Base-by-base conservation (phyloP, 2,888 invertebrate species). In the Parasteatoda lunata region DNA sequence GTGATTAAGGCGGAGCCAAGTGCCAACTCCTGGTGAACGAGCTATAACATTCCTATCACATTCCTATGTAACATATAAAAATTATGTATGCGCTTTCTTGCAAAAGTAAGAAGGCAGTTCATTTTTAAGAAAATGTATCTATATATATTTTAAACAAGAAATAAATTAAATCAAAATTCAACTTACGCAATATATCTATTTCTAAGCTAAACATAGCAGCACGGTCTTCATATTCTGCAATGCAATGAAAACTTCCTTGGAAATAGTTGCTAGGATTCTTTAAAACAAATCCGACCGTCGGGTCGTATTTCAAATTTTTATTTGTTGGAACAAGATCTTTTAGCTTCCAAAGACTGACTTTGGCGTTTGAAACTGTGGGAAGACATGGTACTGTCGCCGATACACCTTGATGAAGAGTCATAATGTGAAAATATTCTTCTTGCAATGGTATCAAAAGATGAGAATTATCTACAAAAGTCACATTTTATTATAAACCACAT, bases 261-360 rank as follows among this genome's bases (percentile, higher is more conserved):
- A 89, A 88, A 69, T 88, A 88, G 70, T 83, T 88, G 47, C 85
- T 88, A 30, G 90, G 89, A 76, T 89, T 73, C 59, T 64, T 72
- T 47, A 90, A 45, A 13, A 77, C 13, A 73, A 90, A 90, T 45
- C 90, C 90, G 48, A 48, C 30, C 8, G 78, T 88, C 4, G 90
- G 89, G 30, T 89, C 78, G 64, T 75, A 90, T 45, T 79, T 47
- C 13, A 70, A 49, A 54, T 54, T 54, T 30, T 80, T 54, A 13
- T 59, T 81, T 45, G 77, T 51, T 9, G 68, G 15, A 11, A 13
- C 52, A 3, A 72, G 54, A 7, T 69, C 11, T 4, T 49, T 70
- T n/a, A 59, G 11, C 68, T 89, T 89, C 88, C 87, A 88, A 45
- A 89, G 65, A 47, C 65, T 84, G 4, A 89, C 88, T 9, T 82